Conservation (phyloP, 2,797 vertebrate species). For the Pipistrellus pygmaeus region DNA sequence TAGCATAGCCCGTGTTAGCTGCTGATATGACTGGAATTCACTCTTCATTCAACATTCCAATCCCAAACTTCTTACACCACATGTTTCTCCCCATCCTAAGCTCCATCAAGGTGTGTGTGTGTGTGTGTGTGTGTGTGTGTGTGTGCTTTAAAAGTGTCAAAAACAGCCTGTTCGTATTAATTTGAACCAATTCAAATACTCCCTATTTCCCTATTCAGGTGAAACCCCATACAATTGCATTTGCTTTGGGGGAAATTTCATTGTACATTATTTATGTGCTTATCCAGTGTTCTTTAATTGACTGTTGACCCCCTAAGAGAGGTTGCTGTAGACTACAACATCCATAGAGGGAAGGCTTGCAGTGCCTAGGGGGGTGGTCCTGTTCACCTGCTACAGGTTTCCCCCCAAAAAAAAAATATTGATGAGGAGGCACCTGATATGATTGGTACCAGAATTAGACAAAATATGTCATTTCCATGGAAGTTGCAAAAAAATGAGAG, state of each 20-base stretch:
- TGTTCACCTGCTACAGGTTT: not conserved
- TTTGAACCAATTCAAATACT: slow-evolving; percentile 1
- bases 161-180: slow-evolving; percentile 4
- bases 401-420: not conserved
- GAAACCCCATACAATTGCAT: not conserved
- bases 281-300: not conserved
- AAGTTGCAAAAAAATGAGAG: not conserved
- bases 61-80: slow-evolving; percentile 22
- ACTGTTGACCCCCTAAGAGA: not conserved
- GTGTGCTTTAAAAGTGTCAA: not conserved
- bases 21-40: not conserved
- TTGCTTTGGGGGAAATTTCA: not conserved
- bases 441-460: not conserved
- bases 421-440: not conserved
- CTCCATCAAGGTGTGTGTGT: not conserved
- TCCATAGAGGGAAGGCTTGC: not conserved
- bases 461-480: slow-evolving; percentile 31
- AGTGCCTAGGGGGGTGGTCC: not conserved
- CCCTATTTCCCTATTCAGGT: not conserved
- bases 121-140: not conserved
- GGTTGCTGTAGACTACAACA: not conserved
- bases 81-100: slow-evolving; percentile 8
- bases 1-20: not conserved
- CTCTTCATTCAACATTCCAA: not conserved
- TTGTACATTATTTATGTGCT: not conserved